Evolutionary conservation across 2,797 vertebrate genomes (phyloP), one percentile per base, ranked within the genome.

Genomic region (Rhadinocentrus ornatus): DNA sequence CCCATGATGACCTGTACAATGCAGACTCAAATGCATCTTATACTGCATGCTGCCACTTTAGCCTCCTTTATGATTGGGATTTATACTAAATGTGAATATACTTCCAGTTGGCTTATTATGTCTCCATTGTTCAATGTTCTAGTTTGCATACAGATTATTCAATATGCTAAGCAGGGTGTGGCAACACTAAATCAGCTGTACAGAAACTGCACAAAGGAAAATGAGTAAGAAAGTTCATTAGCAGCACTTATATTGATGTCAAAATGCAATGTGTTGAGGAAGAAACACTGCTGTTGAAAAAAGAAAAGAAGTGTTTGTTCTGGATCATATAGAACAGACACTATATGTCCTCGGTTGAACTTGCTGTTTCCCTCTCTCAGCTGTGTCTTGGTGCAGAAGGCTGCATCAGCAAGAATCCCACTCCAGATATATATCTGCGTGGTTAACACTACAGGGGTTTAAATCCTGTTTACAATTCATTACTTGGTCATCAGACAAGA

Each of bases 351-450:
- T 85, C 10, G 83, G 63, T 52, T 87, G 81, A 90, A 89, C 85
- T 62, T 72, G 39, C 29, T 52, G 82, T 81, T 32, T 77, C 64
- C 50, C 68, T 56, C 75, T 64, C 66, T 62, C 66, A 60, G 64
- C 66, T 50, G 39, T 73, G 44, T 77, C 77, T 80, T 75, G 68
- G 78, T 89, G 89, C 89, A 92, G 83, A 90, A 78, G 70, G 72
- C 84, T 87, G 88, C 87, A 87, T 92, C 91, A 93, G 92, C 91
- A 84, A 67, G 63, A 89, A 77, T 75, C 75, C 54, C 81, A 80
- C 83, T 87, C 75, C 74, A 88, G 77, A 81, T 76, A 56, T 7
- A 32, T 37, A 85, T 80, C 74, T 56, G 72, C 71, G 77, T 77
- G 71, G 66, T 54, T 61, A 77, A 81, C 67, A 56, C 61, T 71